A percentile compares a stretch with the other conserved stretches of the same genome.
Evolutionary conservation across 2,888 invertebrate species (phyloP).

Genomic region (Melitaea athalia): DNA sequence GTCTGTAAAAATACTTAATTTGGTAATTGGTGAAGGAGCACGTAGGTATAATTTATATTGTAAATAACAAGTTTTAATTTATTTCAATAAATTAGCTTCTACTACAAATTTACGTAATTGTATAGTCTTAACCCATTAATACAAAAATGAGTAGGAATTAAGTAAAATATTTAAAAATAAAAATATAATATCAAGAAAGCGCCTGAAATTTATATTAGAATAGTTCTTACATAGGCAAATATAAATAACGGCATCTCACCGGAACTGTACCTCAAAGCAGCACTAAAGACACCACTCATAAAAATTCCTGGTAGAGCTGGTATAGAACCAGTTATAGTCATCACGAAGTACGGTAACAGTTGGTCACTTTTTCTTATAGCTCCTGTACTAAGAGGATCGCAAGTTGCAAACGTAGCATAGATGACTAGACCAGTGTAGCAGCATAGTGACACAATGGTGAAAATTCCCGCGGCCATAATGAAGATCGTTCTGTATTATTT

Average conservation of each 20-base stretch:
- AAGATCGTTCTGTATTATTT: conserved; percentile 84
- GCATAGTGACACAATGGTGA: conserved; percentile 88
- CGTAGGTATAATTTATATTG: too few species aligned
- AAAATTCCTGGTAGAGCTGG: conserved; percentile 93
- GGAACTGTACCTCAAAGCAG: conserved; percentile 87
- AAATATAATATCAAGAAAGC: too few species aligned
- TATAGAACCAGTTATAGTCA: conserved; percentile 87
- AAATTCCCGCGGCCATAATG: conserved; percentile 89
- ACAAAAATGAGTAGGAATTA: too few species aligned
- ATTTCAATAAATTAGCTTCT: too few species aligned
- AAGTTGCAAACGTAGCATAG: conserved; percentile 91
- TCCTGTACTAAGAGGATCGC: conserved; percentile 91
- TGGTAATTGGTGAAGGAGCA: too few species aligned
- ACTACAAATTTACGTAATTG: too few species aligned
- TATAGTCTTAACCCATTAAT: too few species aligned
- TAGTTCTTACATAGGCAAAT: too few species aligned
- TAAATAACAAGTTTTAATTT: too few species aligned
- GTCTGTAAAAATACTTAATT: too few species aligned
- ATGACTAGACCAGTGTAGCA: conserved; percentile 93
- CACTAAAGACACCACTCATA: conserved; percentile 93
- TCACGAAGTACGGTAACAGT: conserved; percentile 90
- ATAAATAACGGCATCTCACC: neutral
- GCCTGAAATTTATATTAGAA: too few species aligned
- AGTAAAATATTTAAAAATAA: too few species aligned
- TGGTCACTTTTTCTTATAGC: conserved; percentile 88